Base-by-base conservation (phyloP, 2,888 invertebrate genomes). In the Plagodis dolabraria region DNA sequence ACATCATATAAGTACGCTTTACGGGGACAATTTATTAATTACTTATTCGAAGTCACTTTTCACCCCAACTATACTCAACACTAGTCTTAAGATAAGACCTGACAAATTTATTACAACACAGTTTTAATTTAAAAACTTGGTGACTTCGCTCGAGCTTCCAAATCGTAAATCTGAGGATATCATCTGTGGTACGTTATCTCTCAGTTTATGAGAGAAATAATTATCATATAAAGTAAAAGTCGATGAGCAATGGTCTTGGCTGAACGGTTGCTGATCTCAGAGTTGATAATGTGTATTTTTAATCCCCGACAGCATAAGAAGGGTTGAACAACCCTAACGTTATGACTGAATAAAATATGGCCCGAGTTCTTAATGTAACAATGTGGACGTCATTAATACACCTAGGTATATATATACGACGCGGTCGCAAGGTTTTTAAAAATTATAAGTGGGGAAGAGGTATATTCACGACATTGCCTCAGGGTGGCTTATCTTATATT, bases 81-180 rank as follows among this genome's bases (percentile, higher is more conserved):
- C 61, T 59, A 56, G 64, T 63, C 57, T 22, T 46, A 35, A 66
- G 68, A 68, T 68, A 68, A 66, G 64, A 49, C 47, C 33, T 42
- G 6, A 54, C 45, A 43, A 53, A 63, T 66, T 68, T 68, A 68
- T 68, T 54, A 47, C 45, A 52, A 57, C 7, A 36, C 47, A 60
- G 54, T 68, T 65, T 68, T 68, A 68, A 66, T 66, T 68, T 64
- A 58, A 57, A 58, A 64, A 62, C 47, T 53, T 48, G 33, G 53
- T 55, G 47, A 59, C 57, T 38, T 48, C 54, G 50, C 43, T 7
- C 34, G 46, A 47, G 49, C 45, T 40, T 36, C 49, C 40, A 52
- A 50, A 53, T 62, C 56, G 53, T 61, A 61, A 61, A 49, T 57
- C 56, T 52, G 38, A 33, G 7, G 11, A 40, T 40, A 10, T 7